Evolutionary conservation across 2,113 vertebrate species (phyloP).

Genomic region (Gnathonemus longibarbis): DNA sequence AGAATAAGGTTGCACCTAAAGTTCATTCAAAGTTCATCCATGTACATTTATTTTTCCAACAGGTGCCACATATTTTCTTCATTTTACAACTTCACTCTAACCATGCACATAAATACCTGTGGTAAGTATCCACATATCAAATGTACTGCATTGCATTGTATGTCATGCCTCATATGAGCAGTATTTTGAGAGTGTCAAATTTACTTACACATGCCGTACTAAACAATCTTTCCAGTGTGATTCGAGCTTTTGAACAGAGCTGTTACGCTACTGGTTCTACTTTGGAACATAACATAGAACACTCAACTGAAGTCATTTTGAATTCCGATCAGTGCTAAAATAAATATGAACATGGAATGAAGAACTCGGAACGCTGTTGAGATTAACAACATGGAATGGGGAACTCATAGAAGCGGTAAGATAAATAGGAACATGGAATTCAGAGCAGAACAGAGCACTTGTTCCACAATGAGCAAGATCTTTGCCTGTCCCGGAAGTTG

Average conservation of each 20-base stretch:
- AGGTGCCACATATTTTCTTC: not conserved
- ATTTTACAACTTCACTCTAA: not conserved
- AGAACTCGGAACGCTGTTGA: not conserved
- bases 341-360: not conserved
- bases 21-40: not conserved
- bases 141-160: not conserved
- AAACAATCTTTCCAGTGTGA: not conserved
- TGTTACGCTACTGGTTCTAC: not conserved
- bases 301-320: not conserved
- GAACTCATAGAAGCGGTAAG: not conserved
- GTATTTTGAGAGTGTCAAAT: not conserved
- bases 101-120: not conserved
- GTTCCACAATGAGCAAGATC: not conserved
- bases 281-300: not conserved
- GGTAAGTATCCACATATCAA: not conserved
- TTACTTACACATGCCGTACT: not conserved
- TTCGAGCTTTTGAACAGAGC: not conserved
- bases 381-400: not conserved
- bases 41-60: conserved; percentile 7
- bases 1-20: not conserved
- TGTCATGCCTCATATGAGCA: not conserved
- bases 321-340: not conserved
- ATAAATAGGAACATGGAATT: not conserved
- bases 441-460: not conserved
- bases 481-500: not conserved